Base-by-base conservation (phyloP, 2,888 invertebrate species). In the Pocota personata region DNA sequence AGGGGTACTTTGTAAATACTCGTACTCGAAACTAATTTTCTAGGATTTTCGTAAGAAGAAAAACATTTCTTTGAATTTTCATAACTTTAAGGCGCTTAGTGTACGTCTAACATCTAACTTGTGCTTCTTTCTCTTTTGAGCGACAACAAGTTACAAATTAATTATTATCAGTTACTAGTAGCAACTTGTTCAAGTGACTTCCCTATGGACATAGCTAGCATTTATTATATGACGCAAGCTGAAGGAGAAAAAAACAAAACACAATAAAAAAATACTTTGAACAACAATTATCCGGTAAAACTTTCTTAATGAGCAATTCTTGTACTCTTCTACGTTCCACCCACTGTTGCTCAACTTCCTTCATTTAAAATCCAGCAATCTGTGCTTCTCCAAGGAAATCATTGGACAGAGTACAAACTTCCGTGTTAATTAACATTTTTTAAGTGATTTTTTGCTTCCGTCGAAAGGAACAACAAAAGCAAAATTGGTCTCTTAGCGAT, bases 371-470 rank as follows among this genome's bases (percentile, higher is more conserved):
- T 73, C 58, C 19, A 50, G 50, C 19, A 43, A 24, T 58, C 71
- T 14, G 71, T 58, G 30, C 32, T 32, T 3, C 19, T 32, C 16
- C 3, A 52, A 24, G 40, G 72, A 64, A 58, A 16, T 64, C 46
- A 37, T 14, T 24, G 30, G 12, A 55, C 30, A 12, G 48, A 52
- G 6, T 24, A 19, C 52, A 58, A 52, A n/a, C 24, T 67, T 83
- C 12, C 67, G n/a, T 48, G 37, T 62, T 78, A 83, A 78, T 83
- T 83, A 78, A 67, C 78, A 73, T 83, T 83, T n/a, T 78, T 76
- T 73, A 78, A 83, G 37, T 73, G 60, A 43, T 55, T 71, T 46
- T 14, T 35, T n/a, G 19, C 10, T 52, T 14, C 40, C 35, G 32
- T 35, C 58, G 27, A 32, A 60, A 27, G 40, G 27, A 5, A 76